phyloP scores from a whole-genome alignment of 2,888 invertebrate species.

The Nomada lathburiana region DNA sequence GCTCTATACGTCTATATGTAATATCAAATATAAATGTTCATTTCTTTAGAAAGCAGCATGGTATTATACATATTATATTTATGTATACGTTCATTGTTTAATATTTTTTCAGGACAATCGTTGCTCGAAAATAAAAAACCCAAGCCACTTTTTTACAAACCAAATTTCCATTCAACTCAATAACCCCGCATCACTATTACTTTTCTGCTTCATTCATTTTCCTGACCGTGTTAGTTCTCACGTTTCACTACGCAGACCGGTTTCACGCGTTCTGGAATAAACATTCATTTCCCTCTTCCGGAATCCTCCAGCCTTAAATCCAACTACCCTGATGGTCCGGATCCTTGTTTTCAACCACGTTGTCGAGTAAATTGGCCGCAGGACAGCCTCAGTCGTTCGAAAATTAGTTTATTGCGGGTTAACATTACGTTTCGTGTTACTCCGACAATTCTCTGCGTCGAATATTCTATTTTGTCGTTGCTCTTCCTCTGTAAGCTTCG shows the following conservation, averaged over 20 bases:
- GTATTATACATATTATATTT: no score
- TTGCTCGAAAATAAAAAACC: no score
- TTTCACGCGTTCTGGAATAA: constrained; percentile 19
- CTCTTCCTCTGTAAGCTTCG: not conserved
- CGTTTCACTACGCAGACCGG: constrained; percentile 8
- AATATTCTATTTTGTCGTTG: not conserved
- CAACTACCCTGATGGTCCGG: constrained; percentile 1
- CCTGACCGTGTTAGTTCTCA: not conserved
- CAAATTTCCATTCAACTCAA: not conserved
- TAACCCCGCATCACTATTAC: not conserved
- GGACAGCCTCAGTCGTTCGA: not conserved
- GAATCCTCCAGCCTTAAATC: constrained; percentile 18
- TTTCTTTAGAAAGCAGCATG: no score
- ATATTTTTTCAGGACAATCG: no score
- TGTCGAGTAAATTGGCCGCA: not conserved
- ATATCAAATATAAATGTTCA: no score
- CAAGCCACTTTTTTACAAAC: no score
- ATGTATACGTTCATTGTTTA: no score
- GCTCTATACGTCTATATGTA: no score
- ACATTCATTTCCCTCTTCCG: constrained; percentile 34
- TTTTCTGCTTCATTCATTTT: not conserved
- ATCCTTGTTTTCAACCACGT: not conserved
- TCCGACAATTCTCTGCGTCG: not conserved
- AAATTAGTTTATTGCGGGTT: constrained; percentile 29
- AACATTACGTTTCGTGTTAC: not conserved